A percentile compares a stretch with the other conserved stretches of the same genome.
Conservation (phyloP, 1,140 invertebrate species). For the Antheraea pernyi region DNA sequence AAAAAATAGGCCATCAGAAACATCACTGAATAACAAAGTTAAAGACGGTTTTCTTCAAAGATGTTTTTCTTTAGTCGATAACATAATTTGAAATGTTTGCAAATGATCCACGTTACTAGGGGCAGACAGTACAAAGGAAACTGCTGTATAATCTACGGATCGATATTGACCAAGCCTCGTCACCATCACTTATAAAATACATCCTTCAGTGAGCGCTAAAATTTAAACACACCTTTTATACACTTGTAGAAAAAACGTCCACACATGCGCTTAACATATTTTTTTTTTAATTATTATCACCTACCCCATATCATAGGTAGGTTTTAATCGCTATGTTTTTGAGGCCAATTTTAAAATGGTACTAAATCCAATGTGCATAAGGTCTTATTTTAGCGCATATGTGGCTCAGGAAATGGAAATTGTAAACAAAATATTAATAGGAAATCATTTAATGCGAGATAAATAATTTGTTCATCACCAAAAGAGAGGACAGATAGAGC, state of each 20-base stretch:
- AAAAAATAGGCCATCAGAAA: too few relatives aligned
- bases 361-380: background rate
- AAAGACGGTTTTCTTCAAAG: too few relatives aligned
- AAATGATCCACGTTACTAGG: slow-evolving; percentile 40
- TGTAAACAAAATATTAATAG: background rate
- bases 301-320: background rate
- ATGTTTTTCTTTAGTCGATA: too few relatives aligned
- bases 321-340: background rate
- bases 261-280: slow-evolving; percentile 20
- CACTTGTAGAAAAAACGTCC: slow-evolving; percentile 19
- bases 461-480: background rate
- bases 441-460: background rate
- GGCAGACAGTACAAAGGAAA: slow-evolving; percentile 42
- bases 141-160: slow-evolving; percentile 54
- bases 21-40: too few relatives aligned
- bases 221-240: slow-evolving; percentile 54
- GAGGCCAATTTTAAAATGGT: background rate
- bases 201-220: slow-evolving; percentile 75
- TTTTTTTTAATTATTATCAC: background rate
- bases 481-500: background rate
- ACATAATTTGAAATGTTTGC: slow-evolving; percentile 23
- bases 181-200: slow-evolving; percentile 70
- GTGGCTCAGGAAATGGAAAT: background rate
- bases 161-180: slow-evolving; percentile 57
- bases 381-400: background rate